Evolutionary conservation across 2,888 invertebrate genomes (phyloP), one percentile per base, ranked within the genome.

Genomic region (Lasiommata megera): DNA sequence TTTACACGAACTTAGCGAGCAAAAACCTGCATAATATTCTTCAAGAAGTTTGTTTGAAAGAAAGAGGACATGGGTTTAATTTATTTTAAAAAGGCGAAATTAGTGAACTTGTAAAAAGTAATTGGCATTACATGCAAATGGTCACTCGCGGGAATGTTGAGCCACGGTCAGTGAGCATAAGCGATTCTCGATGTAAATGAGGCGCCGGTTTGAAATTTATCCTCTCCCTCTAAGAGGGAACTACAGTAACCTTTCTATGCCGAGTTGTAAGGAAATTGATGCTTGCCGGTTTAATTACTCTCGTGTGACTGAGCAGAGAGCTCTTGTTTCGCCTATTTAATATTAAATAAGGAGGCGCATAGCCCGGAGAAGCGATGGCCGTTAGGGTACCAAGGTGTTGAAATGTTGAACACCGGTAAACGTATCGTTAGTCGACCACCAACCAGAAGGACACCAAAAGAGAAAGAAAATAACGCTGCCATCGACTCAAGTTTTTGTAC

Each of bases 81-180:
- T 64, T 68, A 61, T 63, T 59, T 64, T 61, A 53, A 60, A 31
- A 62, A 57, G 56, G 65, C 60, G 66, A 67, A 76, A 87, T 84
- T 84, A 81, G 79, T 76, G 73, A 76, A 83, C 74, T 81, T 82
- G 77, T 79, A 77, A 77, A 77, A 84, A 84, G 83, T 82, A 84
- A 88, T 86, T 82, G 80, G 79, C 74, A 79, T 79, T 77, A 79
- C 71, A 87, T 85, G 87, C 80, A 84, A 88, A 88, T 84, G 66
- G 66, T 58, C 58, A 63, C 74, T 75, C 71, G 61, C 58, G 79
- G 74, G 82, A 70, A 67, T 64, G 67, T 69, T 69, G 69, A 58
- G 69, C 70, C 68, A 65, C 74, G 77, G 80, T 74, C 76, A 75
- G 71, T 64, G 71, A 70, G 68, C 75, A 71, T 77, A 74, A 83